These are phyloP conservation scores for Chaitophorus viminalis DNA, from an alignment of 2,888 invertebrate genomes.

Conservation along the genomic window DNA sequence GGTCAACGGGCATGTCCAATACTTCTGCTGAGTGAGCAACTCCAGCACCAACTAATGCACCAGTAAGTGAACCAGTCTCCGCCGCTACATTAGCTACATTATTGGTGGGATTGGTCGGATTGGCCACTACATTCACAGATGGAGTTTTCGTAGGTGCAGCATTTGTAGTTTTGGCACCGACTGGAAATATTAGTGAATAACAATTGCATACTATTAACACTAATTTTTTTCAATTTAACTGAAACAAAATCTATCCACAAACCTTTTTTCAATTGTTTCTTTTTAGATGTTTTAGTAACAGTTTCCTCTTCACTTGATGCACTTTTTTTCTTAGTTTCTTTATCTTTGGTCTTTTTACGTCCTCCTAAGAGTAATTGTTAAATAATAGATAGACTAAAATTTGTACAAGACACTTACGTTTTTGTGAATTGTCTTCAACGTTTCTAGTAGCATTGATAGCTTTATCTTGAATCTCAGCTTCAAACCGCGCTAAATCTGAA, in stretches of 20 bases:
- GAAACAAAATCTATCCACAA: slow-evolving; percentile 64
- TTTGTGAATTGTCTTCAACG: slow-evolving; percentile 73
- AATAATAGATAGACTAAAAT: background rate
- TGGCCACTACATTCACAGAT: slow-evolving; percentile 33
- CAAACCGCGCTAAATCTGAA: slow-evolving; percentile 94
- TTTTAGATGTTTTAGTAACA: slow-evolving; percentile 68
- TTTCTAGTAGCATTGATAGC: slow-evolving; percentile 78
- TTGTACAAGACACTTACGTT: slow-evolving; percentile 69
- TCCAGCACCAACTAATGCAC: slow-evolving; percentile 73
- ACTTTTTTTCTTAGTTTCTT: slow-evolving; percentile 73
- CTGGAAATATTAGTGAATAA: background rate
- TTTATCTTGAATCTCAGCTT: slow-evolving; percentile 96
- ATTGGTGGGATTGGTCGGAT: slow-evolving; percentile 57
- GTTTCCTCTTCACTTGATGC: slow-evolving; percentile 70
- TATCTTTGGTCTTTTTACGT: slow-evolving; percentile 77
- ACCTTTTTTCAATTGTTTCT: slow-evolving; percentile 73
- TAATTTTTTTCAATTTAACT: slow-evolving; percentile 64
- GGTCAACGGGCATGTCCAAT: slow-evolving; percentile 91
- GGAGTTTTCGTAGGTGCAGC: slow-evolving; percentile 60
- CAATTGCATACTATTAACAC: background rate
- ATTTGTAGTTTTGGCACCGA: slow-evolving; percentile 16
- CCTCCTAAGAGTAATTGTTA: slow-evolving; percentile 70
- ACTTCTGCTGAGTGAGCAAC: slow-evolving; percentile 90
- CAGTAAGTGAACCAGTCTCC: slow-evolving; percentile 88
- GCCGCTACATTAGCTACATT: slow-evolving; percentile 86